These are phyloP conservation scores for Anastrepha obliqua DNA, from an alignment of 1,140 invertebrate species.

Conservation along the genomic window DNA sequence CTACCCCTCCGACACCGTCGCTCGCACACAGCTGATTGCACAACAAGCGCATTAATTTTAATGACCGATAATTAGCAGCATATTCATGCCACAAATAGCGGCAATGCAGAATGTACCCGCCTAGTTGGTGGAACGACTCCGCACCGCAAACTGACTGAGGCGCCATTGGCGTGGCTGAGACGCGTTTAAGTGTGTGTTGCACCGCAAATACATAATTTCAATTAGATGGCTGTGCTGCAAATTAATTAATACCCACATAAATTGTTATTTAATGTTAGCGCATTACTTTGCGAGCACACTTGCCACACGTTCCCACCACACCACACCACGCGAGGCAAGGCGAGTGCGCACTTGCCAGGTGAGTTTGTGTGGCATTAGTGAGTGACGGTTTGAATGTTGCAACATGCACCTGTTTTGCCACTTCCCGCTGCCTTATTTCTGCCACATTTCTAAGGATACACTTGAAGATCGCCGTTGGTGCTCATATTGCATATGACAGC, in stretches of 20 bases:
- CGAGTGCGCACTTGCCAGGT: not conserved
- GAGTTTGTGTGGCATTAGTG: not conserved
- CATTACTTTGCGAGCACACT: not conserved
- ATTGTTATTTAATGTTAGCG: slow-evolving; percentile 43
- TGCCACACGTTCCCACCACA: not conserved
- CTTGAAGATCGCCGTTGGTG: not conserved
- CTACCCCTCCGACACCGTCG: not conserved
- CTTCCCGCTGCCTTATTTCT: not conserved
- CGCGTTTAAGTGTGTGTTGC: slow-evolving; percentile 2
- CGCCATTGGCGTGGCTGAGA: not conserved
- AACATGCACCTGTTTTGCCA: slow-evolving; percentile 27
- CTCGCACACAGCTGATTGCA: not conserved
- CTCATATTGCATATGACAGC: slow-evolving; percentile 46
- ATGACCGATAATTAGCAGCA: slow-evolving; percentile 32
- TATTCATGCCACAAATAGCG: not conserved
- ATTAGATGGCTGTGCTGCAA: slow-evolving; percentile 22
- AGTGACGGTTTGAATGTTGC: slow-evolving; percentile 27
- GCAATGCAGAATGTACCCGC: not conserved
- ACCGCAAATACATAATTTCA: slow-evolving; percentile 33
- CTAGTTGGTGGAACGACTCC: not conserved
- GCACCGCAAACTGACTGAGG: not conserved
- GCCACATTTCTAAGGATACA: slow-evolving; percentile 25
- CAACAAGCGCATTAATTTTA: slow-evolving; percentile 15
- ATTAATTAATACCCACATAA: slow-evolving; percentile 47
- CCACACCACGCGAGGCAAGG: not conserved